phyloP scores from a whole-genome alignment of 2,797 vertebrate genomes.

The Micropoecilia bifurca region DNA sequence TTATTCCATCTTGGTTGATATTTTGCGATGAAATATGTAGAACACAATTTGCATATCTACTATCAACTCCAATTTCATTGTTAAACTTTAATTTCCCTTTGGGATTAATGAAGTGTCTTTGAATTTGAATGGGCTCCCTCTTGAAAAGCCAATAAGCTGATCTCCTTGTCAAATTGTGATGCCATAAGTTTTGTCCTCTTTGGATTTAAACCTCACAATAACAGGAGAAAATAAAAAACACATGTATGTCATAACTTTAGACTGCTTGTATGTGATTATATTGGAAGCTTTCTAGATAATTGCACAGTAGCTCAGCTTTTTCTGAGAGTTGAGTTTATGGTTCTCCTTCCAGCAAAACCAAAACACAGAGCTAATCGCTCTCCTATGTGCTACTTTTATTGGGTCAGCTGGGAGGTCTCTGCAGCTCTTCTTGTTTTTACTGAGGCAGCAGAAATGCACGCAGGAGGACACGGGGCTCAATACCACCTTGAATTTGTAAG shows the following conservation, averaged over 20 bases:
- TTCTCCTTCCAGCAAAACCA: constrained; percentile 24
- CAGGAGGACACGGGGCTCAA: constrained; percentile 23
- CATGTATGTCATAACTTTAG: not conserved
- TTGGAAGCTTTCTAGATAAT: constrained; percentile 39
- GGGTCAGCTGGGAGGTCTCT: constrained; percentile 41
- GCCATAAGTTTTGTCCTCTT: not conserved
- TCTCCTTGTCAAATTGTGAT: not conserved
- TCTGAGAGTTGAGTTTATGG: constrained; percentile 34
- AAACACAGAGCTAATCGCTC: constrained; percentile 46
- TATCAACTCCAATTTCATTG: not conserved
- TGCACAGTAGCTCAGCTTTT: constrained; percentile 38
- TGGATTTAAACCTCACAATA: constrained; percentile 30
- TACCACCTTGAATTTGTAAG: constrained; percentile 31
- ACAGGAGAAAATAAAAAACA: not conserved
- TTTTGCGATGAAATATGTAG: too few relatives aligned
- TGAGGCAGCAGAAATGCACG: constrained; percentile 53
- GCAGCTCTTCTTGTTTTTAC: constrained; percentile 42
- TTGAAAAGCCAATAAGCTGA: not conserved
- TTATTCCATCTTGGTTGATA: too few relatives aligned
- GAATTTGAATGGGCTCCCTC: not conserved
- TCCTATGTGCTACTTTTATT: constrained; percentile 22
- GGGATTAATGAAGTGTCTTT: too few relatives aligned
- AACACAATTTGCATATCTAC: not conserved
- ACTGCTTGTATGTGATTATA: constrained; percentile 32
- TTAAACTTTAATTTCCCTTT: too few relatives aligned